Base-by-base conservation (phyloP, 2,797 vertebrate genomes). In the Tapirus indicus region DNA sequence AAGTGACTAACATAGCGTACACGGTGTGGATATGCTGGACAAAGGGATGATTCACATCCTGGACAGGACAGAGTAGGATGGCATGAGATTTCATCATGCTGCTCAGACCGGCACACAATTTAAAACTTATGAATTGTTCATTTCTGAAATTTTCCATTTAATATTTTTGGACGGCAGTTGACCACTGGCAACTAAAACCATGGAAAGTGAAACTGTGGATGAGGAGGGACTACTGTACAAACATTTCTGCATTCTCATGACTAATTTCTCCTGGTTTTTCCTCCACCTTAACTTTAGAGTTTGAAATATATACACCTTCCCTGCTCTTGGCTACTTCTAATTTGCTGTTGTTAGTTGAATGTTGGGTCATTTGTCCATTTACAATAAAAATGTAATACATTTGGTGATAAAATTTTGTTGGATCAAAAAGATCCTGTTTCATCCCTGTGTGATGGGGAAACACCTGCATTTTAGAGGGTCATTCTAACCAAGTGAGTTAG, bases 401-500 rank as follows among this genome's bases (percentile, higher is more conserved):
- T 85, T 72, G 75, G 6, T 41, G 91, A 84, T 58, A 87, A 95
- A 97, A 83, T 9, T 72, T 69, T 32, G 1, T 86, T 78, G 3
- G 0, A 2, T 64, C 54, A 93, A 54, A 82, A 96, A 49, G 29
- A 86, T 47, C 7, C 32, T 80, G 16, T 38, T 95, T 97, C 32
- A 80, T 38, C 85, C 83, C 16, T 58, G 23, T 7, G 18, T 94
- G 69, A 52, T 64, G 49, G 41, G 78, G 20, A 82, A 90, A 91
- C 72, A 8, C 10, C 86, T 98, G 64, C 1, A 6, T 93, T 83
- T 95, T 41, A 62, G 0, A 80, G 72, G 4, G 21, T 1, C 0
- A 72, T 79, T 10, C 60, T 69, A 82, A 91, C 60, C 89, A 88
- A 97, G 32, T 82, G 88, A 82, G 47, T 75, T 96, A 80, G 58